Conservation (phyloP, 2,888 invertebrate genomes). For the Thereva nobilitata region DNA sequence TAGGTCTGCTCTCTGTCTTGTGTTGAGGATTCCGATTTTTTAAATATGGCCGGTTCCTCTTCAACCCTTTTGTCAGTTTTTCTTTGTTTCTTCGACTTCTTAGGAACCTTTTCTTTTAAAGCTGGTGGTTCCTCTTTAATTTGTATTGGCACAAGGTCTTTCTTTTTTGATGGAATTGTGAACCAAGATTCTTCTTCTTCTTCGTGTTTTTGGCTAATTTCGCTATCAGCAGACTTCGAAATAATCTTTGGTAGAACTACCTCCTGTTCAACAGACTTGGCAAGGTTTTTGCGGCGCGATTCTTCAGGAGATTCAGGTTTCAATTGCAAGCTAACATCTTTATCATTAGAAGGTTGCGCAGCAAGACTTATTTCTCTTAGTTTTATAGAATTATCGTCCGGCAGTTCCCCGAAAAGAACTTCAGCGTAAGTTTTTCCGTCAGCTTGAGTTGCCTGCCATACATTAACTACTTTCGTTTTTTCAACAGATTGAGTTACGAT, state of each 20-base stretch:
- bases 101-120: conserved; percentile 3
- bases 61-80: conserved; percentile 1
- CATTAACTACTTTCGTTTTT: conserved; percentile 51
- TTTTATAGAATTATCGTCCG: conserved; percentile 1
- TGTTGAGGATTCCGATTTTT: neutral
- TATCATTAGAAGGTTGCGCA: conserved; percentile 2
- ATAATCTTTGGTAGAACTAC: neutral
- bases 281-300: too few species aligned
- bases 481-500: too few species aligned
- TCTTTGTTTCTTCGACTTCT: conserved; percentile 11
- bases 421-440: conserved; percentile 74
- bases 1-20: too few species aligned
- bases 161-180: conserved; percentile 37
- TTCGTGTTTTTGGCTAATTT: neutral
- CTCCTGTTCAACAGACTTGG: neutral
- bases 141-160: conserved; percentile 16
- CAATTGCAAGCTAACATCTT: conserved; percentile 11
- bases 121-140: neutral
- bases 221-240: neutral
- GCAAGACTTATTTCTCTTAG: conserved; percentile 5
- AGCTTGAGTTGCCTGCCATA: conserved; percentile 59
- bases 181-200: conserved; percentile 1
- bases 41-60: neutral
- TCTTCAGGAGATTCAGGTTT: neutral
- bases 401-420: conserved; percentile 62